Conservation (phyloP, 2,113 vertebrate genomes). For the Clinocottus analis region DNA sequence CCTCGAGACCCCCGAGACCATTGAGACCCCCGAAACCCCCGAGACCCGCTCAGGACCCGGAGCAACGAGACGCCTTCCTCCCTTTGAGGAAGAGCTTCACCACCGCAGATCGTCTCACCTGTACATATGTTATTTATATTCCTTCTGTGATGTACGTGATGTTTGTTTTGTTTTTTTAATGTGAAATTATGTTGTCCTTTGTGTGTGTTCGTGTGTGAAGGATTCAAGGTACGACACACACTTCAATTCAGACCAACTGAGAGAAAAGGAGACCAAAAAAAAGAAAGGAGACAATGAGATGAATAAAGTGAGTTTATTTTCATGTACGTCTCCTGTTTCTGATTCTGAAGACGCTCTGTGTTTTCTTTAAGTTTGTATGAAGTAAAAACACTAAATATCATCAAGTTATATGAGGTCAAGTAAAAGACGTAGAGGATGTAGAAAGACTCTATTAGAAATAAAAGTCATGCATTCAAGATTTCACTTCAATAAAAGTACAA, state of each 20-base stretch:
- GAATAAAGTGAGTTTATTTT: constrained; percentile 60
- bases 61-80: not conserved
- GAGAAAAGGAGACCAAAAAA: constrained; percentile 8
- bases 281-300: constrained; percentile 15
- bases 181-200: not conserved
- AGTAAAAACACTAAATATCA: not conserved
- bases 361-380: not conserved
- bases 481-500: too few relatives aligned
- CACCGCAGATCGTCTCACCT: constrained; percentile 63
- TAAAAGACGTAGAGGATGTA: too few relatives aligned
- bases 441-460: too few relatives aligned
- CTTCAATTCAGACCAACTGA: constrained; percentile 38
- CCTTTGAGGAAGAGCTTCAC: not conserved
- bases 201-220: constrained; percentile 50
- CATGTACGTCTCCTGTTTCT: too few relatives aligned
- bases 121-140: constrained; percentile 94
- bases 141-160: constrained; percentile 78
- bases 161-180: constrained; percentile 12
- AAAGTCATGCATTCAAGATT: too few relatives aligned
- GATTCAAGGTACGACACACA: constrained; percentile 20
- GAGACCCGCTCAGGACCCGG: not conserved
- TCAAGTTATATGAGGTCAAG: not conserved
- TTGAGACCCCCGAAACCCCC: too few relatives aligned
- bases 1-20: too few relatives aligned
- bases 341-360: not conserved